A percentile compares a stretch with the other conserved stretches of the same genome.
phyloP scores from a whole-genome alignment of 2,797 vertebrate genomes.

The Labeo calbasu region DNA sequence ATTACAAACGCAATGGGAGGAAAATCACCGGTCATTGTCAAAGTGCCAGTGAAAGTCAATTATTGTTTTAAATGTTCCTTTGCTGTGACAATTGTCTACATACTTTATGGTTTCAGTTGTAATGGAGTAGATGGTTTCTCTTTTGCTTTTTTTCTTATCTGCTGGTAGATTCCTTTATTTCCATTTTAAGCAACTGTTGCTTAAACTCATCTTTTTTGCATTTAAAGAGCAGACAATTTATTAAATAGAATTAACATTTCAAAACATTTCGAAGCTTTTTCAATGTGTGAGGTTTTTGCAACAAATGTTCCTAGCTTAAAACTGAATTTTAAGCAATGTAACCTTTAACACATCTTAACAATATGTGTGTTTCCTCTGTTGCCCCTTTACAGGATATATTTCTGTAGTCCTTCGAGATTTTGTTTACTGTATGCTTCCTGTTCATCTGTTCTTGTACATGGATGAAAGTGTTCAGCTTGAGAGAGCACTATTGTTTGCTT shows the following conservation, averaged over 20 bases:
- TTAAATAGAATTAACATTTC: background rate
- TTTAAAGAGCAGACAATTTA: background rate
- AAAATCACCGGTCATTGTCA: conserved; percentile 77
- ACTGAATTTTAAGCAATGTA: conserved; percentile 26
- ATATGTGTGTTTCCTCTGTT: conserved; percentile 49
- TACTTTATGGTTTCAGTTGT: conserved; percentile 66
- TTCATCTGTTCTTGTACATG: conserved; percentile 72
- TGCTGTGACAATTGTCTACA: conserved; percentile 62
- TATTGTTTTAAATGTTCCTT: conserved; percentile 76
- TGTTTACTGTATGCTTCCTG: conserved; percentile 47
- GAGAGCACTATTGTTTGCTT: conserved; percentile 75
- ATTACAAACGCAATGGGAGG: conserved; percentile 81
- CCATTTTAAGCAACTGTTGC: background rate
- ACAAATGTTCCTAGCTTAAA: background rate
- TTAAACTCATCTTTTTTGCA: background rate
- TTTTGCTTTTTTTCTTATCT: conserved; percentile 36
- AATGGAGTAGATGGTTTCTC: conserved; percentile 33
- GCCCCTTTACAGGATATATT: conserved; percentile 61
- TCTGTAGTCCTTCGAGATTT: conserved; percentile 56
- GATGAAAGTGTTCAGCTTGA: conserved; percentile 69
- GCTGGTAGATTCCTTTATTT: conserved; percentile 28
- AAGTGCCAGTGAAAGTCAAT: conserved; percentile 75
- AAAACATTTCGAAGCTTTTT: background rate
- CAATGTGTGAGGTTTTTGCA: conserved; percentile 12
- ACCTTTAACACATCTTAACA: conserved; percentile 48